Percentiles rank a stretch among this genome's conserved stretches.
phyloP scores from a whole-genome alignment of 2,888 invertebrate genomes.

The Phortica magna region DNA sequence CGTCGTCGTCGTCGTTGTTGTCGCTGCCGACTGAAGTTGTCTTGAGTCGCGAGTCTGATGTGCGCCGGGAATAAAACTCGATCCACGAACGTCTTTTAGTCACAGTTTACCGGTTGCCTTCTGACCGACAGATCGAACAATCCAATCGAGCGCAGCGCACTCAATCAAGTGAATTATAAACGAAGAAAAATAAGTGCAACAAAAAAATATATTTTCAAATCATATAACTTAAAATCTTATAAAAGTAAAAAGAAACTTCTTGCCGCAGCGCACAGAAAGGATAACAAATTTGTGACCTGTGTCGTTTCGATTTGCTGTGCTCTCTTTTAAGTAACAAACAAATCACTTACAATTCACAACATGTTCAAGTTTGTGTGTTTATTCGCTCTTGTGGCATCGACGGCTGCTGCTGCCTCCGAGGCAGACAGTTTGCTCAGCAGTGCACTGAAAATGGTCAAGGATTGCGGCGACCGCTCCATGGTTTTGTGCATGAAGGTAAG shows the following conservation, averaged over 20 bases:
- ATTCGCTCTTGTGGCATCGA: constrained; percentile 79
- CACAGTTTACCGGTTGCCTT: constrained; percentile 79
- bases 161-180: constrained; percentile 56
- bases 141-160: constrained; percentile 73
- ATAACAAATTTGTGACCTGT: constrained; percentile 42
- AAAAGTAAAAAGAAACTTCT: constrained; percentile 30
- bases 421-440: constrained; percentile 81
- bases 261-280: constrained; percentile 30
- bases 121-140: constrained; percentile 75
- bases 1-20: constrained; percentile 45
- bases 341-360: constrained; percentile 36
- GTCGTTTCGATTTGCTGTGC: constrained; percentile 35
- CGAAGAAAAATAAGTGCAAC: constrained; percentile 22
- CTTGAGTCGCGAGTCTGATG: constrained; percentile 34
- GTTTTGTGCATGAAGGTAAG: constrained; percentile 86
- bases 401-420: constrained; percentile 78
- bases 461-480: constrained; percentile 85
- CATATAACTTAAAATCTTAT: constrained; percentile 33
- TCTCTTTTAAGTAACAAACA: neutral
- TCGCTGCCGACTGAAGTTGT: constrained; percentile 48
- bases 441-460: constrained; percentile 84
- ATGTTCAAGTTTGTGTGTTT: constrained; percentile 79
- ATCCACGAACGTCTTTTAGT: constrained; percentile 76
- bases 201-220: constrained; percentile 47
- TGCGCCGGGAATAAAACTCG: constrained; percentile 78